A percentile compares a stretch with the other conserved stretches of the same genome.
Conservation (phyloP, 2,888 invertebrate genomes). For the Morpho achilles region DNA sequence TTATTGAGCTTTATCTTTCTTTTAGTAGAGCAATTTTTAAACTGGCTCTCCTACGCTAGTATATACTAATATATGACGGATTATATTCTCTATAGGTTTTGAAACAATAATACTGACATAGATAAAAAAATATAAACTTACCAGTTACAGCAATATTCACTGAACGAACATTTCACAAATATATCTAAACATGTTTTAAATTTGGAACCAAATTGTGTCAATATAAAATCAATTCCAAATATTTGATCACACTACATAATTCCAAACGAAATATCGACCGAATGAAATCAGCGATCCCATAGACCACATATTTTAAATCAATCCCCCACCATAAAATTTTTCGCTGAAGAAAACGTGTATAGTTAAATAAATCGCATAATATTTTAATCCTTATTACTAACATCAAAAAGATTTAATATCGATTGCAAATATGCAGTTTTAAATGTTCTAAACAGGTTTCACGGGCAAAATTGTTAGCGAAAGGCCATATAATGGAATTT, state of each 20-base stretch:
- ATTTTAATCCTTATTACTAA: slow-evolving; percentile 11
- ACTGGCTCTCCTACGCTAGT: no score
- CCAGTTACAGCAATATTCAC: slow-evolving; percentile 1
- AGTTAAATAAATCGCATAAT: not conserved
- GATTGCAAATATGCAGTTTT: slow-evolving; percentile 6
- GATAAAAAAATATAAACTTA: not conserved
- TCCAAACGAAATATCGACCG: slow-evolving; percentile 26
- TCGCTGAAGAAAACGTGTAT: not conserved
- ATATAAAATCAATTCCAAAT: not conserved
- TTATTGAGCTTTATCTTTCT: no score
- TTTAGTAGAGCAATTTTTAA: no score
- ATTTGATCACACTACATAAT: slow-evolving; percentile 23
- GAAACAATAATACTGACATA: no score
- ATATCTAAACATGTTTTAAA: not conserved
- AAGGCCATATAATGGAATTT: slow-evolving; percentile 26
- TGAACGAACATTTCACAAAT: not conserved
- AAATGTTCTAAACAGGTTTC: slow-evolving; percentile 28
- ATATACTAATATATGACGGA: no score
- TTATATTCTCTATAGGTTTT: no score
- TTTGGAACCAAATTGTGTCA: no score
- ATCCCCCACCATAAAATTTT: slow-evolving; percentile 30
- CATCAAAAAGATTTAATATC: slow-evolving; percentile 15
- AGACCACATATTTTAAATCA: slow-evolving; percentile 32
- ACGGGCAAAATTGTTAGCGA: slow-evolving; percentile 32
- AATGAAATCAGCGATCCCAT: slow-evolving; percentile 31